Base-by-base conservation (phyloP, 2,113 vertebrate genomes). In the Caranx ignobilis region DNA sequence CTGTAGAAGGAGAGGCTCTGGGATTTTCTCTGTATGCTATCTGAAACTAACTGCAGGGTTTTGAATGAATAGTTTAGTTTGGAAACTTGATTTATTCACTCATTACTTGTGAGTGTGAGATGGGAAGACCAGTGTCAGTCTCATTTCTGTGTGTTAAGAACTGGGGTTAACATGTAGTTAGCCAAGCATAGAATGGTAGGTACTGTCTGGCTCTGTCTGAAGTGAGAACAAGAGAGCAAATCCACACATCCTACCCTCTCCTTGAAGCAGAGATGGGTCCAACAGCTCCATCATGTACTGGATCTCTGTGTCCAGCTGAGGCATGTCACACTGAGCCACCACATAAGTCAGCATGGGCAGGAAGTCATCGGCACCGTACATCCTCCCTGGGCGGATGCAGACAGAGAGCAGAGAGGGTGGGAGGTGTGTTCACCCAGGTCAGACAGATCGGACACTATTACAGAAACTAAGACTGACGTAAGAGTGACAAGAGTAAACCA, bases 211-310 rank as follows among this genome's bases (percentile, higher is more conserved):
- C 18, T 19, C 16, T 6, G 16, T 34, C 8, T 9, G 7, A 37
- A 37, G 35, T 37, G 35, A 37, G 7, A 37, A 37, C 26, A 26
- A 26, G 26, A 26, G n/a, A 56, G 21, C 11, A 5, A 18, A 37
- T 11, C 19, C 13, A 16, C 37, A 39, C 45, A n/a, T 67, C 69
- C 10, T 87, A 99, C 98, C 98, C 95, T 99, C 98, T 93, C 98
- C 98, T 1, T 98, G 96, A 31, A 99, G 91, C 81, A 98, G 93
- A 5, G 96, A 95, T 0, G 97, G 97, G 89, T 99, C 97, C 85
- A 99, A 91, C 78, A 99, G 91, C 83, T 99, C 97, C 97, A 99
- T 99, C 97, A 98, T 99, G 92, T 99, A 99, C 77, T 98, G 96
- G 18, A 99, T 97, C 85, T 99, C 97, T 0, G 94, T 95, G 83